A percentile compares a stretch with the other conserved stretches of the same genome.
These are phyloP conservation scores for Heliconius himera DNA, from an alignment of 1,140 invertebrate species.

Conservation along the genomic window DNA sequence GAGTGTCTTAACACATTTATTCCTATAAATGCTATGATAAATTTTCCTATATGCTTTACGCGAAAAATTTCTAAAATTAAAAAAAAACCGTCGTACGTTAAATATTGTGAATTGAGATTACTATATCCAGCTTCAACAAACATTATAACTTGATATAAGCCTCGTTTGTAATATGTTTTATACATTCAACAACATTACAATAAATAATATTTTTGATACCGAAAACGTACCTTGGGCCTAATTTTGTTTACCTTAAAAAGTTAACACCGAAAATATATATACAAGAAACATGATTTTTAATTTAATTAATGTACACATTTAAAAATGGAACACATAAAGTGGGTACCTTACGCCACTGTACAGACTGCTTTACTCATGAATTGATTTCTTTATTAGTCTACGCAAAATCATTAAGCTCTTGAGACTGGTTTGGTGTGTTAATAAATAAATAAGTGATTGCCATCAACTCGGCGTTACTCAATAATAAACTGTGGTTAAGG, in stretches of 20 bases:
- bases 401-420: conserved; percentile 28
- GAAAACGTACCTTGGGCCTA: not conserved
- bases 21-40: too few relatives aligned
- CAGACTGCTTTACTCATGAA: conserved; percentile 28
- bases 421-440: conserved; percentile 26
- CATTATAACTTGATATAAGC: not conserved
- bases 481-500: conserved; percentile 18
- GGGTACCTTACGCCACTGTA: conserved; percentile 25
- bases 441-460: conserved; percentile 26
- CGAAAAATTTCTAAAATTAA: too few relatives aligned
- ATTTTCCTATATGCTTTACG: too few relatives aligned
- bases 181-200: conserved; percentile 1
- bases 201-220: conserved; percentile 1
- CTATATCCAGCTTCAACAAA: not conserved
- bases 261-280: conserved; percentile 8
- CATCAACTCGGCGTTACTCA: conserved; percentile 12
- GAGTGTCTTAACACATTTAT: too few relatives aligned
- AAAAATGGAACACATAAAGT: conserved; percentile 34
- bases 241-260: conserved; percentile 20
- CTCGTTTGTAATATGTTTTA: not conserved
- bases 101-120: not conserved
- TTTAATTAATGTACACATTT: conserved; percentile 26
- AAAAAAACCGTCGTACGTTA: not conserved
- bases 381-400: conserved; percentile 36
- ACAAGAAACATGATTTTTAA: conserved; percentile 17